phyloP scores from a whole-genome alignment of 1,140 invertebrate species.

The Hyposmocoma kahamanoa region DNA sequence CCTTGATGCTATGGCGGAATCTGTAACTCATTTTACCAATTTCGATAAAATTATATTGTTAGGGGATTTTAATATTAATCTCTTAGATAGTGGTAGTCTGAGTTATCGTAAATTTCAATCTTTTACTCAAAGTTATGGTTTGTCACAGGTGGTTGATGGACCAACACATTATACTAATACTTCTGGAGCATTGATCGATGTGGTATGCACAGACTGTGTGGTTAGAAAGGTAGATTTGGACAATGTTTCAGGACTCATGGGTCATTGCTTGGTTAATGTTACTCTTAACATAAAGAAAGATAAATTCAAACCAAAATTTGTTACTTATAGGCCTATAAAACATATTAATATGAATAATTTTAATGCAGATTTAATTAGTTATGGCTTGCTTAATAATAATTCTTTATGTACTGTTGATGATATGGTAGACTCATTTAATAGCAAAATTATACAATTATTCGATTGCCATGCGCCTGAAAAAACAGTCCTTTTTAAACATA shows the following conservation, averaged over 20 bases:
- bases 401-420: background rate
- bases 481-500: background rate
- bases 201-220: background rate
- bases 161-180: background rate
- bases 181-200: background rate
- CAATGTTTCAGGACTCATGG: background rate
- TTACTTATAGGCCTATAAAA: background rate
- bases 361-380: background rate
- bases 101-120: background rate
- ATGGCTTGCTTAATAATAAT: background rate
- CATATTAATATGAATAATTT: background rate
- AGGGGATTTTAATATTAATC: background rate
- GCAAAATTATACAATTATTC: background rate
- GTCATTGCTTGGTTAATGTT: background rate
- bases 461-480: background rate
- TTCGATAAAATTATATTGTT: background rate
- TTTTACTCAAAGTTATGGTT: background rate
- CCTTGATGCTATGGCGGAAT: background rate
- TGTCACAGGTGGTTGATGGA: background rate
- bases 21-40: background rate
- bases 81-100: background rate
- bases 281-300: background rate
- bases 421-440: background rate
- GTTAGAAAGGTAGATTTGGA: background rate
- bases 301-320: background rate